A percentile compares a stretch with the other conserved stretches of the same genome.
phyloP scores from a whole-genome alignment of 2,797 vertebrate genomes.

The Eleutherodactylus coqui region DNA sequence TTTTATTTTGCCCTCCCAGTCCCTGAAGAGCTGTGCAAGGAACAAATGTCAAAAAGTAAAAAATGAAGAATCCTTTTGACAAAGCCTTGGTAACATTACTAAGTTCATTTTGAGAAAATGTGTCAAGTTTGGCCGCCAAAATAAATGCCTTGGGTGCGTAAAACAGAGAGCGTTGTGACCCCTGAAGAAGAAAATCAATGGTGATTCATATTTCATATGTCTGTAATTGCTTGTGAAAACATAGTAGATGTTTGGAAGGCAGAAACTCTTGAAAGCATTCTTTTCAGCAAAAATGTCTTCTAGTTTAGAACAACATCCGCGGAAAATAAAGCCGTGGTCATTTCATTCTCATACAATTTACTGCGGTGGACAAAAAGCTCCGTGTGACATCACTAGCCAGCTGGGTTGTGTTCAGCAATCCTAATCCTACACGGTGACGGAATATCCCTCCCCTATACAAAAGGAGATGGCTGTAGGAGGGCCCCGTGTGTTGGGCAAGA shows the following conservation, averaged over 20 bases:
- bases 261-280: conserved; percentile 62
- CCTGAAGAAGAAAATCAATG: conserved; percentile 83
- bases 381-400: neutral
- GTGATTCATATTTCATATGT: conserved; percentile 88
- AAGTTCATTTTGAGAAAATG: conserved; percentile 74
- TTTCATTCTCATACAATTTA: neutral
- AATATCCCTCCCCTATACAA: neutral
- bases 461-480: neutral
- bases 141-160: conserved; percentile 82
- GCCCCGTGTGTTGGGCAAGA: too few relatives aligned
- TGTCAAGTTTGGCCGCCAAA: conserved; percentile 79
- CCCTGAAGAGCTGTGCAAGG: conserved; percentile 74
- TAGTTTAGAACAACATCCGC: conserved; percentile 29
- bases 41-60: conserved; percentile 73
- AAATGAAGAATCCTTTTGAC: conserved; percentile 75
- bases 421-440: neutral
- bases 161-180: conserved; percentile 79
- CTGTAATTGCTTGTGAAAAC: conserved; percentile 85
- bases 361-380: neutral
- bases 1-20: conserved; percentile 69
- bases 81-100: conserved; percentile 73
- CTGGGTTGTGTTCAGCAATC: neutral
- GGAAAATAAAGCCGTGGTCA: neutral
- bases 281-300: conserved; percentile 60
- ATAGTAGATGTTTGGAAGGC: conserved; percentile 74